Base-by-base conservation (phyloP, 2,888 invertebrate species). In the Stenurella melanura region DNA sequence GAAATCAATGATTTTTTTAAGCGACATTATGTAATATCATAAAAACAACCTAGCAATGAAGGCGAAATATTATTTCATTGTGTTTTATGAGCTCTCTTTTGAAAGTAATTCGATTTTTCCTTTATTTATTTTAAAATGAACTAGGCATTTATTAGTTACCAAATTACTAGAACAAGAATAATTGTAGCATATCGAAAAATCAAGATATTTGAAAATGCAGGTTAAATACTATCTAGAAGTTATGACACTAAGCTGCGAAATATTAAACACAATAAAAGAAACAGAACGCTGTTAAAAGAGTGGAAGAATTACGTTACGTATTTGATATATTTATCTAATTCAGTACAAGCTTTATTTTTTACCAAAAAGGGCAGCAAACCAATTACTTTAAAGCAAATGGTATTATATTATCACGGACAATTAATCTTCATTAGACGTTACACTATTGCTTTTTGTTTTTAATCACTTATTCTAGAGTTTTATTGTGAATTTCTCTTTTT, bases 301-400 rank as follows among this genome's bases (percentile, higher is more conserved):
- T 50, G n/a, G n/a, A n/a, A n/a, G n/a, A n/a, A 50, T 50, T 50
- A 50, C n/a, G 50, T 50, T 26, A n/a, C 6, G 3, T n/a, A 12
- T n/a, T 15, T 50, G 50, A 50, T 50, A 50, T 15, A 50, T 50
- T 50, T 50, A n/a, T 3, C 15, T 50, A 50, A 50, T 50, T 50
- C n/a, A 50, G n/a, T 50, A 50, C n/a, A 17, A 15, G 50, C 50
- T 50, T 50, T 50, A 50, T 50, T 50, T 50, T 50, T 50, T 50
- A n/a, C 50, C 15, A 4, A 1, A 50, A 50, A 50, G 50, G 50
- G 0, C 50, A n/a, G 12, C 15, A 50, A 50, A n/a, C 50, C 50
- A n/a, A n/a, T 50, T 50, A 50, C 15, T n/a, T 50, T 50, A 50
- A 50, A 50, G n/a, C 50, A 50, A 50, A 50, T 15, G 50, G n/a